A percentile compares a stretch with the other conserved stretches of the same genome.
Evolutionary conservation across 2,797 vertebrate genomes (phyloP).

Genomic region (Mormyrops boulengeri): DNA sequence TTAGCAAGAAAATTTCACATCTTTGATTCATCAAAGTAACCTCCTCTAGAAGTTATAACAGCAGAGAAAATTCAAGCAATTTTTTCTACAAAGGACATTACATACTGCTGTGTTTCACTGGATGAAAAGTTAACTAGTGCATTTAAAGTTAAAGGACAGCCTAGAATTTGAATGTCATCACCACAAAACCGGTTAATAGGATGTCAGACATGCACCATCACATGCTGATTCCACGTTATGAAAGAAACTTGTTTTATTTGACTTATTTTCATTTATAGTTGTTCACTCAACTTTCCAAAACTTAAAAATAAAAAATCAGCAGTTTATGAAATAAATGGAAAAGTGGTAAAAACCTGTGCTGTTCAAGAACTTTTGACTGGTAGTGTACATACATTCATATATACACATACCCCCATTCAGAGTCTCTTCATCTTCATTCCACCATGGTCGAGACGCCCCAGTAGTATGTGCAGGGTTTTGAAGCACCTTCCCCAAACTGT

Average conservation of each 20-base stretch:
- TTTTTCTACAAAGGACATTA: neutral
- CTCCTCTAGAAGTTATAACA: neutral
- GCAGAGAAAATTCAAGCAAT: neutral
- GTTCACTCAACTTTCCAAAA: neutral
- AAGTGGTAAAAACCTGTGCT: neutral
- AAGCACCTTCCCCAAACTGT: slow-evolving; percentile 49
- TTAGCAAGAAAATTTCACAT: neutral
- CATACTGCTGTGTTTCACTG: too few species aligned
- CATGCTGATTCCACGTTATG: neutral
- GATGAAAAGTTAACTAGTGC: too few species aligned
- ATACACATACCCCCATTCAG: neutral
- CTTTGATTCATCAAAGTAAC: neutral
- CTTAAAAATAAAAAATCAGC: neutral
- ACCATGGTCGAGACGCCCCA: slow-evolving; percentile 56
- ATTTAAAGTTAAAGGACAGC: too few species aligned
- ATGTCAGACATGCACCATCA: neutral
- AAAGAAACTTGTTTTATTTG: neutral
- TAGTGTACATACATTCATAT: neutral
- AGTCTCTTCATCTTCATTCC: slow-evolving; percentile 43
- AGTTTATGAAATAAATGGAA: neutral
- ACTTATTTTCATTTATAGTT: neutral
- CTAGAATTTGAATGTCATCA: neutral
- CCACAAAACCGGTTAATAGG: neutral
- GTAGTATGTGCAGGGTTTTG: slow-evolving; percentile 54
- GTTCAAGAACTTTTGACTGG: too few species aligned